Percentiles rank a stretch among this genome's conserved stretches.
phyloP scores from a whole-genome alignment of 2,113 vertebrate genomes.

The Pseudorasbora parva region DNA sequence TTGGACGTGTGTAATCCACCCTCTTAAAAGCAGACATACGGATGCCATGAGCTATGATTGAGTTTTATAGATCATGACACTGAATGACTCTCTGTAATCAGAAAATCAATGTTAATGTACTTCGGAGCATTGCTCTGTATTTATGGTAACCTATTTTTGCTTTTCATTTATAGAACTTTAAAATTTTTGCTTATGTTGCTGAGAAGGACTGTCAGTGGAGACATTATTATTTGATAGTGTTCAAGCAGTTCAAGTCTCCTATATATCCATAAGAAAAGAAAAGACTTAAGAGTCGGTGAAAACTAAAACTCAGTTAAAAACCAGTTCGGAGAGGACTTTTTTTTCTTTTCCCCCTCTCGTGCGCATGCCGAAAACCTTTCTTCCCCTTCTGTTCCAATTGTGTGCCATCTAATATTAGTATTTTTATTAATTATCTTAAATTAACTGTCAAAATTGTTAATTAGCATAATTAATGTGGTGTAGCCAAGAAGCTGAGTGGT shows the following conservation, averaged over 20 bases:
- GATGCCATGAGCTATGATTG: slow-evolving; percentile 44
- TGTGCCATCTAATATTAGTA: slow-evolving; percentile 77
- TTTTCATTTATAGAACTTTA: slow-evolving; percentile 31
- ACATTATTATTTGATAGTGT: slow-evolving; percentile 2
- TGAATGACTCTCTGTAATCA: slow-evolving; percentile 27
- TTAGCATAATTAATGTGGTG: slow-evolving; percentile 79
- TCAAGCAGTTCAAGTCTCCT: slow-evolving; percentile 14
- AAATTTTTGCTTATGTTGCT: neutral
- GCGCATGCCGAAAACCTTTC: neutral
- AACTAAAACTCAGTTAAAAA: slow-evolving; percentile 3
- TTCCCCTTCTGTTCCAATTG: slow-evolving; percentile 54
- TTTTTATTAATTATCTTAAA: slow-evolving; percentile 80
- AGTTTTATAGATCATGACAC: slow-evolving; percentile 46
- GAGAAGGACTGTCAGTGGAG: neutral
- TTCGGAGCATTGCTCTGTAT: slow-evolving; percentile 40
- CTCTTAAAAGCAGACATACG: slow-evolving; percentile 37
- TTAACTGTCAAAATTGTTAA: slow-evolving; percentile 78
- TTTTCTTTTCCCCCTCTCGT: neutral
- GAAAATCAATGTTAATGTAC: slow-evolving; percentile 41
- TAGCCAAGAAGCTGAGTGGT: slow-evolving; percentile 65
- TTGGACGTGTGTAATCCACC: slow-evolving; percentile 22
- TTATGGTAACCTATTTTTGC: slow-evolving; percentile 29
- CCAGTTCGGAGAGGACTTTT: neutral
- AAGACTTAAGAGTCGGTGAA: neutral
- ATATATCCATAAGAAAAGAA: neutral